Evolutionary conservation across 2,797 vertebrate species (phyloP), one percentile per base, ranked within the genome.

Genomic region (Erithacus rubecula): DNA sequence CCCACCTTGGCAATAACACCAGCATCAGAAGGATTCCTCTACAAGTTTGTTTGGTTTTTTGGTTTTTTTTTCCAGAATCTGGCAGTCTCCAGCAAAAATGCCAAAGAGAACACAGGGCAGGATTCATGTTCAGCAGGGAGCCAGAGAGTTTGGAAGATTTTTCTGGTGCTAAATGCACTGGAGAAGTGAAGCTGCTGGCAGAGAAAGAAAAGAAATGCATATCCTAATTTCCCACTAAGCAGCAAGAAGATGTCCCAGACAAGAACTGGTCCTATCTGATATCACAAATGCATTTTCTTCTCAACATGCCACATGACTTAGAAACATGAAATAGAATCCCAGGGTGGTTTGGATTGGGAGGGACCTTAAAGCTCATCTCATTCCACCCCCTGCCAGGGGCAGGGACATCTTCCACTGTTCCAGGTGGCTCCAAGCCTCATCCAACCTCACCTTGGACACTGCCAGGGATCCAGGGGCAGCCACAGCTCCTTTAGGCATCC

Each of bases 1-100:
- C 36, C 14, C 24, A 37, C 39, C 16, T 36, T 24, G 30, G 27
- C 19, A 51, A 22, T 2, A 6, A 39, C 19, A 27, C 10, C 9
- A 6, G 22, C 5, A 41, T 19, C 34, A 52, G n/a, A 7, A 53
- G 1, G 1, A 36, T 39, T 65, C 30, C 74, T 52, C 9, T 11
- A n/a, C 1, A 0, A 0, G 1, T 51, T 51, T 22, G 26, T 47
- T 49, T 9, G 8, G 3, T 15, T 27, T 10, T 0, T 0, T 4
- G n/a, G n/a, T 69, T 26, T 7, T 30, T 46, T 32, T 16, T 15
- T 16, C 41, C 7, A 36, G 49, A n/a, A 37, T 12, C 16, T 29
- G 39, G 19, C 44, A 24, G 26, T 2, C 26, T 41, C 47, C 34
- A 12, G 19, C 43, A 41, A 1, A 2, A 34, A 30, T 11, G 22